These are phyloP conservation scores for Eristalis pertinax DNA, from an alignment of 2,888 invertebrate genomes.

Conservation along the genomic window DNA sequence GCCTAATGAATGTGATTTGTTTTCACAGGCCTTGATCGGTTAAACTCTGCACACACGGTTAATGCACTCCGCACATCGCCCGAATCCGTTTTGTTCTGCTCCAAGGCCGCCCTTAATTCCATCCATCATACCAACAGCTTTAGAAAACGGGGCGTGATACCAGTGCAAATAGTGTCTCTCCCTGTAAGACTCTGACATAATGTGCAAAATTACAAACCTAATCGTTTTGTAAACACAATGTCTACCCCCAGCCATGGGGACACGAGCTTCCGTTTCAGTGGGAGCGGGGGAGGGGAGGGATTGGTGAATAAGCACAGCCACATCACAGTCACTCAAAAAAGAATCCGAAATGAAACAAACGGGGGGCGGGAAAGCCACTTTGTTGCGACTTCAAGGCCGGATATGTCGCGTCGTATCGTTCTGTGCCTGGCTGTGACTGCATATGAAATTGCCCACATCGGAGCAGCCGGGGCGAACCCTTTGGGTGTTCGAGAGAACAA, in stretches of 20 bases:
- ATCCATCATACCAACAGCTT: not conserved
- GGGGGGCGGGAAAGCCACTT: not conserved
- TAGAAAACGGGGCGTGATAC: not conserved
- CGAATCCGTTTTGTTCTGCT: not conserved
- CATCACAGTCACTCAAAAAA: not conserved
- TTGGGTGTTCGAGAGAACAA: not conserved
- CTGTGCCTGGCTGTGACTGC: not conserved
- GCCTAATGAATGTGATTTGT: not conserved
- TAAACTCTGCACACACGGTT: not conserved
- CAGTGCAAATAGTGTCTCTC: not conserved
- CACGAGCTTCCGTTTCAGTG: not conserved
- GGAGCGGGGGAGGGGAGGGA: not conserved
- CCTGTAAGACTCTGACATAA: not conserved
- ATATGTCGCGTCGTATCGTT: not conserved
- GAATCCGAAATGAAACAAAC: not conserved
- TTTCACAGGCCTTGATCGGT: not conserved
- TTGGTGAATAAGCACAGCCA: not conserved
- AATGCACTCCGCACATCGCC: not conserved
- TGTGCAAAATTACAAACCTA: not conserved
- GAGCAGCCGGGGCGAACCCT: not conserved
- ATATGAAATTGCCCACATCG: not conserved
- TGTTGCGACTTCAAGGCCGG: conserved; percentile 8
- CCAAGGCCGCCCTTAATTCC: not conserved
- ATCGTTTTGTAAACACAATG: not conserved
- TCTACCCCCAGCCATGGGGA: not conserved